phyloP scores from a whole-genome alignment of 2,888 invertebrate species.

The Ennomos fuscantarius region DNA sequence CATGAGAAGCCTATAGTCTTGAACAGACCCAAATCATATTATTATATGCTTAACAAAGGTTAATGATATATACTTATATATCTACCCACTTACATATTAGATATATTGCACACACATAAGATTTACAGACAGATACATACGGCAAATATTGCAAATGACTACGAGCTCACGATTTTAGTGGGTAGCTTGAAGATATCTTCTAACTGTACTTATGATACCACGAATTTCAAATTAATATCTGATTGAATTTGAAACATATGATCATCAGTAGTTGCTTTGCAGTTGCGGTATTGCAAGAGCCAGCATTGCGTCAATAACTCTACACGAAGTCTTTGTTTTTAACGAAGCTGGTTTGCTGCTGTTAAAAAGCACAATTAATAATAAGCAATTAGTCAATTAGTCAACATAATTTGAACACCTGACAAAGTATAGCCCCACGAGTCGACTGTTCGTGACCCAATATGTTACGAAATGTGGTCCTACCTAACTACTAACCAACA shows the following conservation, averaged over 20 bases:
- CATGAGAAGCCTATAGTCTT: no score
- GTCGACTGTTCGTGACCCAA: conserved; percentile 35
- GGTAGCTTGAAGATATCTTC: conserved; percentile 9
- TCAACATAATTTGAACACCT: conserved; percentile 34
- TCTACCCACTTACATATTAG: conserved; percentile 22
- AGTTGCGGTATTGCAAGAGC: no score
- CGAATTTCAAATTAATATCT: no score
- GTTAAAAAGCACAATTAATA: conserved; percentile 25
- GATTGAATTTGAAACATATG: no score
- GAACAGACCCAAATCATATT: no score
- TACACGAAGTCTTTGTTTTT: neutral
- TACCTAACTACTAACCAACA: conserved; percentile 10
- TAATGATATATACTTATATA: conserved; percentile 3
- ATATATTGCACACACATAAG: conserved; percentile 33
- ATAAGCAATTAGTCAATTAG: conserved; percentile 51
- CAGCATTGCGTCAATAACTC: no score
- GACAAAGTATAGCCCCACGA: conserved; percentile 31
- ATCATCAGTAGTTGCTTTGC: neutral
- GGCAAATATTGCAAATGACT: conserved; percentile 27
- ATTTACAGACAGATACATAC: conserved; percentile 22
- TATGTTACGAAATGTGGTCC: conserved; percentile 34
- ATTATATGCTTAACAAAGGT: conserved; percentile 23
- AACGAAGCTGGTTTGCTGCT: conserved; percentile 5
- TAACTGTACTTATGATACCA: conserved; percentile 6
- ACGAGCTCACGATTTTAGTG: conserved; percentile 29